phyloP scores from a whole-genome alignment of 2,888 invertebrate genomes.

The Cataglyphis altisquamis region DNA sequence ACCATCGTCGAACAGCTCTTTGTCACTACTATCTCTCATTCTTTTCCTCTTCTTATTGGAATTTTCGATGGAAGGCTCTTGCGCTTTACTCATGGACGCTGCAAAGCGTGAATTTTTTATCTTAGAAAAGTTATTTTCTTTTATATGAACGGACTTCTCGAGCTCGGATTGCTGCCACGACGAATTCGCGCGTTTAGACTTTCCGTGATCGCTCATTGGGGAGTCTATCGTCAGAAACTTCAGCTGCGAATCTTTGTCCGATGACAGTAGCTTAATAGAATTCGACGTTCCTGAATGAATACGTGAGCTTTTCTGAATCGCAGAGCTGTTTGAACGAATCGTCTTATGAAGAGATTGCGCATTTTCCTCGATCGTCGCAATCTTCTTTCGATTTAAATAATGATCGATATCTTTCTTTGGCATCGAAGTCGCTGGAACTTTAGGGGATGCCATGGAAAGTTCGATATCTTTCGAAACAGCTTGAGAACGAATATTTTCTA shows the following conservation, averaged over 20 bases:
- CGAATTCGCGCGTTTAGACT: not conserved
- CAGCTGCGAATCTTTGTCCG: slow-evolving; percentile 70
- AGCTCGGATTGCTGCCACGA: not conserved
- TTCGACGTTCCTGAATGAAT: not conserved
- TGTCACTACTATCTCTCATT: not conserved
- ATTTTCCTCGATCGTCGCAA: not conserved
- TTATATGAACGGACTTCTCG: not conserved
- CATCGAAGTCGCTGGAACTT: not conserved
- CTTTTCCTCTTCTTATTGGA: slow-evolving; percentile 23
- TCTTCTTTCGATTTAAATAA: not conserved
- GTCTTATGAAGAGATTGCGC: not conserved
- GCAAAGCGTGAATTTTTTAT: not conserved
- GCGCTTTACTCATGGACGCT: not conserved
- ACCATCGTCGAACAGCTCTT: not conserved
- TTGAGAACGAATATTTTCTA: not conserved
- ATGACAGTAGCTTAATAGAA: slow-evolving; percentile 64
- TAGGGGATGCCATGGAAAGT: not conserved
- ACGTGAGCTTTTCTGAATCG: not conserved
- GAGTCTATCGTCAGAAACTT: slow-evolving; percentile 60
- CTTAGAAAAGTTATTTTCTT: slow-evolving; percentile 33
- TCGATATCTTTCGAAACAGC: not conserved
- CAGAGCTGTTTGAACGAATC: not conserved
- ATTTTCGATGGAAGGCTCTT: not conserved
- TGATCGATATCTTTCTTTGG: not conserved
- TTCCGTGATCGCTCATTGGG: slow-evolving; percentile 16